Evolutionary conservation across 2,797 vertebrate genomes (phyloP), one percentile per base, ranked within the genome.

Genomic region (Pangasius krempfi): DNA sequence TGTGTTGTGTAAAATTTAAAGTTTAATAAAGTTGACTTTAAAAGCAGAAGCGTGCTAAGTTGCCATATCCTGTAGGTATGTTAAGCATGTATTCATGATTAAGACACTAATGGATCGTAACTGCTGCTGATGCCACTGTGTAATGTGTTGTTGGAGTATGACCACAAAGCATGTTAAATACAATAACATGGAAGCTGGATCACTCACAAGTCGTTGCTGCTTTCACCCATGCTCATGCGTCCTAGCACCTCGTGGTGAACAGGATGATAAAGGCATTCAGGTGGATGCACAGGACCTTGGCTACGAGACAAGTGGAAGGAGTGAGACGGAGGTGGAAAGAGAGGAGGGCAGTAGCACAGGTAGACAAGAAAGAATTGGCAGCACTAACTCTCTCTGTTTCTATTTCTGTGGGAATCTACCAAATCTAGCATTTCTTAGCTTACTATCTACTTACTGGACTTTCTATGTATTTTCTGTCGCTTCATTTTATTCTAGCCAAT

Each of bases 301-400:
- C 96, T 95, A 93, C 91, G 95, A 95, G 95, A 93, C 95, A 86
- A 94, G 92, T 93, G 93, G 92, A 90, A 96, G 96, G 93, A 96
- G 95, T 96, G 96, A 97, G 93, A 93, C 94, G 86, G 93, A 82
- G 0, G 68, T 72, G 87, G 92, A 96, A 93, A 95, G 92, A 93
- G 95, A 94, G 91, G 96, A 96, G 93, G 96, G 94, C 92, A 96
- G 93, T 94, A 96, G 92, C 94, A 95, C 95, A 95, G 95, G 97
- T 97, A 97, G 94, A 95, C 91, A 52, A 79, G 89, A 83, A 60
- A 25, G 68, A 78, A 73, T 30, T 56, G 54, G 33, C 33, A 78
- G 0, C 7, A 47, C 68, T 75, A 54, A 68, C 30, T 37, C 56
- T 60, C 27, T 40, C 22, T 75, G 0, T 40, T 73, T 30, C 40